A percentile compares a stretch with the other conserved stretches of the same genome.
phyloP scores from a whole-genome alignment of 2,797 vertebrate species.

The Margarornis squamiger region DNA sequence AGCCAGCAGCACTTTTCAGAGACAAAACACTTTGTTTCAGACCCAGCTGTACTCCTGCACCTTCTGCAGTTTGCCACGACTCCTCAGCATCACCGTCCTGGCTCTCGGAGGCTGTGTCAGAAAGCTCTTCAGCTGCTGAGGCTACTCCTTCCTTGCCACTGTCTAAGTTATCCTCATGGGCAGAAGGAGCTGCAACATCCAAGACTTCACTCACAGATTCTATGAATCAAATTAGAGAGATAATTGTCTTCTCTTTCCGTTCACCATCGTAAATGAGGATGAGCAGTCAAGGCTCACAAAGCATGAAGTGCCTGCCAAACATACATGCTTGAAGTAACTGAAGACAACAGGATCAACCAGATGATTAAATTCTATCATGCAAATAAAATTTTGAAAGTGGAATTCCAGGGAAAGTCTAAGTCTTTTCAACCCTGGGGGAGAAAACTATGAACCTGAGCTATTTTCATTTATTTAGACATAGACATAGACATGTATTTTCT shows the following conservation, averaged over 20 bases:
- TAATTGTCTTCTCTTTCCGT: neutral
- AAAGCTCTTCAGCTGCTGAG: constrained; percentile 22
- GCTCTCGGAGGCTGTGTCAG: neutral
- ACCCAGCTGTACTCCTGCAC: neutral
- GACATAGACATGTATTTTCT: neutral
- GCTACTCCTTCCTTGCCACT: constrained; percentile 1
- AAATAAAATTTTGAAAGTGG: neutral
- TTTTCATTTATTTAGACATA: neutral
- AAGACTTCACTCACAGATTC: constrained; percentile 10
- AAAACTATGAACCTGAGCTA: neutral
- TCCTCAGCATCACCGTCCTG: neutral
- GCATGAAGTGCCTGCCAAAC: neutral
- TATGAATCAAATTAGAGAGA: constrained; percentile 29
- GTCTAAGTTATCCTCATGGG: neutral
- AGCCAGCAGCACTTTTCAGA: neutral
- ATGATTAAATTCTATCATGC: neutral
- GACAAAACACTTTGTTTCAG: neutral
- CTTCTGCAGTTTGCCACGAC: neutral
- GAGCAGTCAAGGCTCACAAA: neutral
- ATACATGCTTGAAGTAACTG: neutral
- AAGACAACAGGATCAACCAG: neutral
- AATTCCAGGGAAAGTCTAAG: neutral
- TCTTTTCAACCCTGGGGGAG: neutral
- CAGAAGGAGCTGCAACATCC: constrained; percentile 34
- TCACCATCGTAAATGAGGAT: fast-evolving